Base-by-base conservation (phyloP, 2,797 vertebrate species). In the Oreonectes daqikongensis region DNA sequence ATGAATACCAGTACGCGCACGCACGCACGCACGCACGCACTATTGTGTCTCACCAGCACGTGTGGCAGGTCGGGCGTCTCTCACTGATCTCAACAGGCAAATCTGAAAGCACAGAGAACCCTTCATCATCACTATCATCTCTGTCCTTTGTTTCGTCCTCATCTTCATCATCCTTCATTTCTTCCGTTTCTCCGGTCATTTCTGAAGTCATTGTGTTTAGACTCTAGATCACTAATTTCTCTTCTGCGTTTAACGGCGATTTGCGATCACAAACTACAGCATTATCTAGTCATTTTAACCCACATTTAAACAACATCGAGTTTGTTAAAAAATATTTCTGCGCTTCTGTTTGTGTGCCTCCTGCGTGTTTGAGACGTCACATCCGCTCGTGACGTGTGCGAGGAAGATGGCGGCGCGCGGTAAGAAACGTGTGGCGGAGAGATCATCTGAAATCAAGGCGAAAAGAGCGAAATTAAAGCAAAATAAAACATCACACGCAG, bases 11-110 rank as follows among this genome's bases (percentile, higher is more conserved):
- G n/a, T n/a, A n/a, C n/a, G n/a, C n/a, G n/a, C n/a, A n/a, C n/a
- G n/a, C n/a, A 40, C 38, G 11, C 38, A 10, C 38, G 11, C 38
- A 40, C 38, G 11, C 8, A 12, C 9, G 11, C 4, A 10, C 11
- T 40, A 10, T 40, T 20, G 11, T 80, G 35, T 35, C 9, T 94
- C 89, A 97, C 96, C 95, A 93, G 93, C 96, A 99, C 67, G 93
- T 93, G 53, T 87, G 83, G 86, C 97, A 99, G 69, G 95, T 94
- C 32, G 94, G 93, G 85, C 96, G 94, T 83, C 95, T 91, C 78
- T 92, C 90, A 9, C 85, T 90, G 4, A 73, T 82, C 84, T 99
- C 96, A 17, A 96, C 95, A 1, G 96, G 96, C 10, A 98, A 88
- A 8, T 91, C 87, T 72, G 95, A 95, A 59, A 98, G 87, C n/a